These are phyloP conservation scores for Matsumyia berberina DNA, from an alignment of 2,888 invertebrate genomes.

Conservation along the genomic window DNA sequence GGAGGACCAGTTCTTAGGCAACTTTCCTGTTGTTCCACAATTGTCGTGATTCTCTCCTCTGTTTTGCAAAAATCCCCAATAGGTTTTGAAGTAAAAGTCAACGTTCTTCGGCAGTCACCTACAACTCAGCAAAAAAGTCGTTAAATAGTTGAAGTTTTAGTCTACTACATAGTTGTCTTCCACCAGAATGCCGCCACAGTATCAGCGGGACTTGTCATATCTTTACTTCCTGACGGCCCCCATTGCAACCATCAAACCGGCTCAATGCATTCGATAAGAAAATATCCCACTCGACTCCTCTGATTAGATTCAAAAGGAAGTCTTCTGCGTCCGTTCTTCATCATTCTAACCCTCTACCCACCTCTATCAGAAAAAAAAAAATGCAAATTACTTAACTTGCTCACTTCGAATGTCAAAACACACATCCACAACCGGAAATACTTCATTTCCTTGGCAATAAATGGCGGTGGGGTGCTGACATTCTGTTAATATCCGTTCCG, in stretches of 20 bases:
- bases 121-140: too few species aligned
- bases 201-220: too few species aligned
- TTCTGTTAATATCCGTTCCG: neutral
- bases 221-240: too few species aligned
- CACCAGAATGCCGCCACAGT: too few species aligned
- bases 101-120: too few species aligned
- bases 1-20: too few species aligned
- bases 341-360: neutral
- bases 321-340: conserved; percentile 11
- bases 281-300: neutral
- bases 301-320: conserved; percentile 32
- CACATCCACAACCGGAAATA: conserved; percentile 34
- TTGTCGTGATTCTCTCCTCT: too few species aligned
- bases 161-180: too few species aligned
- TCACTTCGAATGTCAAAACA: conserved; percentile 36
- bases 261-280: neutral
- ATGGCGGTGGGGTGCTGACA: conserved; percentile 13
- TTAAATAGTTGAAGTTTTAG: too few species aligned
- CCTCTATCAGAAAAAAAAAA: conserved; percentile 23
- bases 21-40: too few species aligned
- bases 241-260: neutral
- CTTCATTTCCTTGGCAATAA: conserved; percentile 49
- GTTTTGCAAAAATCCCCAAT: too few species aligned
- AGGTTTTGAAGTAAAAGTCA: too few species aligned
- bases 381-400: conserved; percentile 45